These are phyloP conservation scores for Eupeodes latifasciatus DNA, from an alignment of 2,888 invertebrate genomes.

Conservation along the genomic window DNA sequence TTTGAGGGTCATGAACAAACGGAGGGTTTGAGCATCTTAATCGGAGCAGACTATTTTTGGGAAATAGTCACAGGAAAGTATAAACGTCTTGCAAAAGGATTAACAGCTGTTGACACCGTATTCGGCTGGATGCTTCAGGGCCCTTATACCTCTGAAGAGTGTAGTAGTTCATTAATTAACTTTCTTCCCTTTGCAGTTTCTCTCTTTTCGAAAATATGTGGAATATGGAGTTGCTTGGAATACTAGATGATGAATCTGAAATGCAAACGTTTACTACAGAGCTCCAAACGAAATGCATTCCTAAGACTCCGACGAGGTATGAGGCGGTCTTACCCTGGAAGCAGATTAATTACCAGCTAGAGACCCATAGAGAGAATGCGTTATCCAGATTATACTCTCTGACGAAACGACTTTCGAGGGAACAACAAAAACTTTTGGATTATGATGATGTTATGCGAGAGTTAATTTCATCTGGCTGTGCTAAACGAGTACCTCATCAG, in stretches of 20 bases:
- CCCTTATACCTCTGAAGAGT: constrained; percentile 15
- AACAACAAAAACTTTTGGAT: constrained; percentile 21
- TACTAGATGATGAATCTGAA: constrained; percentile 8
- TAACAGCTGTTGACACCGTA: neutral
- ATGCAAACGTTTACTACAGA: constrained; percentile 15
- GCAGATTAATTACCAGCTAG: neutral
- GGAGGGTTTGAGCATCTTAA: constrained; percentile 12
- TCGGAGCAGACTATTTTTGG: constrained; percentile 22
- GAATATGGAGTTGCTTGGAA: constrained; percentile 25
- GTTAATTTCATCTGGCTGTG: constrained; percentile 13
- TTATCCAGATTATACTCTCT: constrained; percentile 30
- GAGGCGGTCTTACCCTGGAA: constrained; percentile 13
- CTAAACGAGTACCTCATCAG: constrained; percentile 14
- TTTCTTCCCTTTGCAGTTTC: constrained; percentile 6
- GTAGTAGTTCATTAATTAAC: constrained; percentile 3
- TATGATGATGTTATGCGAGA: constrained; percentile 11
- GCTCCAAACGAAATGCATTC: neutral
- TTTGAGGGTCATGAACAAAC: constrained; percentile 3
- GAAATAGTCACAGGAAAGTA: constrained; percentile 10
- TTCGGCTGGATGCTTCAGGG: neutral
- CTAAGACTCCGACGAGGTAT: constrained; percentile 22
- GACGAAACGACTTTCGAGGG: constrained; percentile 15
- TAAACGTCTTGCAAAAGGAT: neutral
- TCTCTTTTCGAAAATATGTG: constrained; percentile 26
- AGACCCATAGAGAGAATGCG: neutral